These are phyloP conservation scores for Falco cherrug DNA, from an alignment of 2,797 vertebrate genomes.

Conservation along the genomic window DNA sequence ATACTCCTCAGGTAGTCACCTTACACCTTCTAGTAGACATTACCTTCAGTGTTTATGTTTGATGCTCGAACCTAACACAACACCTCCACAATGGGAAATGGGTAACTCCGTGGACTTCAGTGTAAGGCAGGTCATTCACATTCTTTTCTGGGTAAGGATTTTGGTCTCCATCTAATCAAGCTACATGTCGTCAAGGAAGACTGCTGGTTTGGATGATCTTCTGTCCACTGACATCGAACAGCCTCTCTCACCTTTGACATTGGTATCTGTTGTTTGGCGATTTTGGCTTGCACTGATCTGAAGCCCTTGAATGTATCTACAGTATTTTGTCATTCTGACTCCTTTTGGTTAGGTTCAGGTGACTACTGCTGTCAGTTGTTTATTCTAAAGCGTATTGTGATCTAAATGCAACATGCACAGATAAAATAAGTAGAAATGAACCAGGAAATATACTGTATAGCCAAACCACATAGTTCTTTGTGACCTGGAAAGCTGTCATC, in stretches of 20 bases:
- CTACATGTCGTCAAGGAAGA: background rate
- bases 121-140: background rate
- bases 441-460: background rate
- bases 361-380: background rate
- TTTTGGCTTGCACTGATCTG: background rate
- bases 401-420: background rate
- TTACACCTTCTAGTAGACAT: background rate
- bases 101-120: background rate
- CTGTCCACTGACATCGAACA: background rate
- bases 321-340: background rate
- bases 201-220: background rate
- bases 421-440: background rate
- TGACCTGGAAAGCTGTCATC: background rate
- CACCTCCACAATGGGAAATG: background rate
- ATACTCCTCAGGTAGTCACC: rapidly evolving
- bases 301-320: background rate
- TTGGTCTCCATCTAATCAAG: background rate
- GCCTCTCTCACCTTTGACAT: background rate
- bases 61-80: background rate
- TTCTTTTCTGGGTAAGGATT: background rate
- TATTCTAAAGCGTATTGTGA: background rate
- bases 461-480: background rate
- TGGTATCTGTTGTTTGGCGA: background rate
- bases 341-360: background rate
- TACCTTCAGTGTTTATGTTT: background rate